Evolutionary conservation across 37 sponge, comb jelly and placozoan species (phyloP).

Genomic region (Amphimedon queenslandica): DNA sequence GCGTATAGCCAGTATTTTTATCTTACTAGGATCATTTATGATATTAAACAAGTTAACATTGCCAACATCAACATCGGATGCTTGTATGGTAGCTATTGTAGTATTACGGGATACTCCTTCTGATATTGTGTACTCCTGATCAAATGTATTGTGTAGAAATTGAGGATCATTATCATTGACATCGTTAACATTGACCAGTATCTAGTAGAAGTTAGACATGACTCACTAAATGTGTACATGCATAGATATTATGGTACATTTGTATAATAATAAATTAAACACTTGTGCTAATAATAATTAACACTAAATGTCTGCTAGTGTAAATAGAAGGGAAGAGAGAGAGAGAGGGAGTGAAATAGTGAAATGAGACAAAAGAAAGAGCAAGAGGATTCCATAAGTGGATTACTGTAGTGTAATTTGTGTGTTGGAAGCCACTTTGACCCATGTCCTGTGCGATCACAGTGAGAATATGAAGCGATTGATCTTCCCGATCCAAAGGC

Average conservation of each 20-base stretch:
- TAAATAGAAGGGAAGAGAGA: no score
- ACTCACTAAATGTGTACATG: no score
- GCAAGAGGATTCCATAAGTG: no score
- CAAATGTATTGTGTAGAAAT: constrained; percentile 4
- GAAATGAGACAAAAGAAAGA: no score
- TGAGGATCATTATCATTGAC: constrained; percentile 68
- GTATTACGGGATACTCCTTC: background rate
- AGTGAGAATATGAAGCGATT: constrained; percentile 10
- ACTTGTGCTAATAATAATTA: no score
- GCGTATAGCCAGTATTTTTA: background rate
- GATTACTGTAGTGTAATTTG: constrained; percentile 35
- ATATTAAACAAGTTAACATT: constrained; percentile 11
- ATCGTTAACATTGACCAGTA: constrained; percentile 42
- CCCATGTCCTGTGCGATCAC: constrained; percentile 24
- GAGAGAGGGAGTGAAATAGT: no score
- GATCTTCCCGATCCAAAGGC: constrained; percentile 30
- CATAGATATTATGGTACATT: no score
- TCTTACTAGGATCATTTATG: constrained; percentile 3
- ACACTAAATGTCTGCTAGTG: no score
- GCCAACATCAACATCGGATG: constrained; percentile 5
- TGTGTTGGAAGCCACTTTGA: background rate
- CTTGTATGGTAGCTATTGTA: background rate
- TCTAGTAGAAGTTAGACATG: background rate
- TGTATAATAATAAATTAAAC: no score
- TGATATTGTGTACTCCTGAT: background rate